These are phyloP conservation scores for Anastrepha ludens DNA, from an alignment of 1,140 invertebrate species.

Conservation along the genomic window DNA sequence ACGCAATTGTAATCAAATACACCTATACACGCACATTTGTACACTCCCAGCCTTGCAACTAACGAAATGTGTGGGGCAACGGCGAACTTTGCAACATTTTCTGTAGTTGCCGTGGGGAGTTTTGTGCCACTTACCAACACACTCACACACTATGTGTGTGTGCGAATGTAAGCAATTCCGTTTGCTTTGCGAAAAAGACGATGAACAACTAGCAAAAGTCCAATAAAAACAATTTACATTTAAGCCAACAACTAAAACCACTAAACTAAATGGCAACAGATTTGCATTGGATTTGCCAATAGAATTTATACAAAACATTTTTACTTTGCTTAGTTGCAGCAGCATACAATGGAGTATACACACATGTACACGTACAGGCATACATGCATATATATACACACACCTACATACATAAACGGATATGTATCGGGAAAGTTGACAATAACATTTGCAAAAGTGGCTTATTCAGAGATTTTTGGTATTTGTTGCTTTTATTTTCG, in stretches of 20 bases:
- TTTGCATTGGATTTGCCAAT: conserved; percentile 43
- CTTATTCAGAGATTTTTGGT: conserved; percentile 36
- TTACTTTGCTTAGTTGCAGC: conserved; percentile 26
- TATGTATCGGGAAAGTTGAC: conserved; percentile 29
- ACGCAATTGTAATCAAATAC: neutral
- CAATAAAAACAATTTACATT: conserved; percentile 48
- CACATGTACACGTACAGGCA: neutral
- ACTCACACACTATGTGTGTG: neutral
- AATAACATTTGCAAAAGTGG: conserved; percentile 31
- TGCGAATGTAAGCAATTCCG: neutral
- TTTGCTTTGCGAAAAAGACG: neutral
- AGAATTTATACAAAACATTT: conserved; percentile 34
- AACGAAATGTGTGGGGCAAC: neutral
- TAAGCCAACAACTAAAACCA: conserved; percentile 45
- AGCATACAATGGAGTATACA: neutral
- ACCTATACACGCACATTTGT: neutral
- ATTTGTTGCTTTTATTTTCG: neutral
- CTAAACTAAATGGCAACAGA: conserved; percentile 43
- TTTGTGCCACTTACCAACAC: neutral
- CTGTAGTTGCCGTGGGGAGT: conserved; percentile 5
- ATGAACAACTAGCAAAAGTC: conserved; percentile 28
- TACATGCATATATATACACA: neutral
- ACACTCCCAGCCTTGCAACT: neutral
- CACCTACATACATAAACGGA: neutral
- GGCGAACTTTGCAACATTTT: neutral